These are phyloP conservation scores for Trematocara zebra DNA, from an alignment of 2,113 vertebrate species.

Conservation along the genomic window DNA sequence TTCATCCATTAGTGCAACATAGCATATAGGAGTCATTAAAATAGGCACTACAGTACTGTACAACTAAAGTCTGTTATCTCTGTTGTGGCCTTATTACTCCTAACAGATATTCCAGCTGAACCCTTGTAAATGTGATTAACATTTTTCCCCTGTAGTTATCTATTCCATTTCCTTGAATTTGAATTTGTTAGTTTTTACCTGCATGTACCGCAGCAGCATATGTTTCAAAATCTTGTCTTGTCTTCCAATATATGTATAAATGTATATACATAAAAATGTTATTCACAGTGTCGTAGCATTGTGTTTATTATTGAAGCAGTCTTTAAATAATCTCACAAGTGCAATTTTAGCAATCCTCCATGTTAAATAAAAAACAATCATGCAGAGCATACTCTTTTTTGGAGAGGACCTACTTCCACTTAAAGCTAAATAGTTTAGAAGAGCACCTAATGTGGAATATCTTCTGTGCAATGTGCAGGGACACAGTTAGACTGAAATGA, in stretches of 20 bases:
- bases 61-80: not conserved
- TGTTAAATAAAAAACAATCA: not conserved
- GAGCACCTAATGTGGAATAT: not conserved
- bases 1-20: not conserved
- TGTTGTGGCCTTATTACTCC: not conserved
- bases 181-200: not conserved
- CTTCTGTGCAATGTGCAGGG: not conserved
- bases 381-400: not conserved
- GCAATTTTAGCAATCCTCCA: not conserved
- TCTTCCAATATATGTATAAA: not conserved
- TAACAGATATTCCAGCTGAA: not conserved
- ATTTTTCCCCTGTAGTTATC: not conserved
- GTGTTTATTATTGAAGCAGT: not conserved
- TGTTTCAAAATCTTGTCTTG: not conserved
- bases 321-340: not conserved
- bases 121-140: not conserved
- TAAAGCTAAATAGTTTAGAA: not conserved
- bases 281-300: not conserved
- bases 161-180: not conserved
- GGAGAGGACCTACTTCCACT: not conserved
- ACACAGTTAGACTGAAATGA: not conserved
- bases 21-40: not conserved
- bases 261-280: not conserved
- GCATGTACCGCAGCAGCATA: not conserved
- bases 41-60: not conserved